Conservation (phyloP, 2,797 vertebrate genomes). For the Urosaurus nigricauda region DNA sequence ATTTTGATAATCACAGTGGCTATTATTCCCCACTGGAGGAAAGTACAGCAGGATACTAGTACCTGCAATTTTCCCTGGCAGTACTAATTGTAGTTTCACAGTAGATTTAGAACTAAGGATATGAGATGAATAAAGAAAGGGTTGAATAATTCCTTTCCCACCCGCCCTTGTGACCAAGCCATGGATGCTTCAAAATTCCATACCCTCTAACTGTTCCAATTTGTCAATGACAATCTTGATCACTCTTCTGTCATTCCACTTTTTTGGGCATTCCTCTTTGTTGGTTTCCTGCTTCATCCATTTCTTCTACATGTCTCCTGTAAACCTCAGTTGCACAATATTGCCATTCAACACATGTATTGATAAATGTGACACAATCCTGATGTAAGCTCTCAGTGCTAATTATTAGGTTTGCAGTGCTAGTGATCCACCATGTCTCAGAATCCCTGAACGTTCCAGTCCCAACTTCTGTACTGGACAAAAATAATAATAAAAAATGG, state of each 20-base stretch:
- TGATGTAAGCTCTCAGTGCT: background rate
- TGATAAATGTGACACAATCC: too few relatives aligned
- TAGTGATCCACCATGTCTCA: background rate
- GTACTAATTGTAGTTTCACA: background rate
- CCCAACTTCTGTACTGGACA: too few relatives aligned
- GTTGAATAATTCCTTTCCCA: background rate
- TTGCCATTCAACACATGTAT: too few relatives aligned
- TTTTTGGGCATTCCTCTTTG: too few relatives aligned
- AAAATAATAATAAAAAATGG: background rate
- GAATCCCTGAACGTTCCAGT: background rate
- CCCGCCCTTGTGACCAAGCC: background rate
- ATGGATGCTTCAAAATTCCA: too few relatives aligned
- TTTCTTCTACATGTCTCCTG: too few relatives aligned
- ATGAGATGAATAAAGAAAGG: background rate
- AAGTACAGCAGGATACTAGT: background rate
- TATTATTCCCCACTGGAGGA: background rate
- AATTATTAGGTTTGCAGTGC: background rate
- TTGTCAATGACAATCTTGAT: too few relatives aligned
- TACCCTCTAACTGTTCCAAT: too few relatives aligned
- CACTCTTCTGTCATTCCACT: too few relatives aligned
- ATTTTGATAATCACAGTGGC: background rate
- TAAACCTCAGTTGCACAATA: too few relatives aligned
- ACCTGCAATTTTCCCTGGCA: background rate
- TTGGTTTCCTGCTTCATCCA: too few relatives aligned
- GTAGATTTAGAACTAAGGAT: background rate